A percentile compares a stretch with the other conserved stretches of the same genome.
Evolutionary conservation across 2,888 invertebrate species (phyloP).

Genomic region (Dione juno): DNA sequence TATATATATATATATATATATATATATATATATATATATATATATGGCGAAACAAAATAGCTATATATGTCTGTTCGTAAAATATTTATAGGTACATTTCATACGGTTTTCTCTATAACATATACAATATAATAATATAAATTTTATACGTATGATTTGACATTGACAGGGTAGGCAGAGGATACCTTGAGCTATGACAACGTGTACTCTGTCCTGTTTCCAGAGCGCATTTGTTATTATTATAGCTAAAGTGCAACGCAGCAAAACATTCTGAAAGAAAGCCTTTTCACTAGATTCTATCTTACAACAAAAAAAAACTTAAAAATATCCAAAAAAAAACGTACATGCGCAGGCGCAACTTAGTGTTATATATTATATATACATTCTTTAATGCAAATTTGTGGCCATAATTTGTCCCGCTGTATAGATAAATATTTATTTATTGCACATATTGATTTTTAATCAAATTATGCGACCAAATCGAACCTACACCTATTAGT

Average conservation of each 20-base stretch:
- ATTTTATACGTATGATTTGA: no score
- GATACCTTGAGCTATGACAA: no score
- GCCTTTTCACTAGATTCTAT: neutral
- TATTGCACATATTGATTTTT: slow-evolving; percentile 20
- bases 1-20: no score
- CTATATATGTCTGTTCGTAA: neutral
- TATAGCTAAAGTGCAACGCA: no score
- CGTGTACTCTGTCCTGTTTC: no score
- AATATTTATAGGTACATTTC: no score
- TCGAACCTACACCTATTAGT: slow-evolving; percentile 23
- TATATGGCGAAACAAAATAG: neutral
- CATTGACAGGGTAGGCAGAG: no score
- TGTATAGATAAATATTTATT: slow-evolving; percentile 32
- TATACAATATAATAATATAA: no score
- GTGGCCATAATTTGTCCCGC: slow-evolving; percentile 30
- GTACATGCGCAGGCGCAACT: neutral
- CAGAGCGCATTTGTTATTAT: neutral
- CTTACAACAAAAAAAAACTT: neutral
- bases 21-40: no score
- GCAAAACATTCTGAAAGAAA: neutral
- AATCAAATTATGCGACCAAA: slow-evolving; percentile 28
- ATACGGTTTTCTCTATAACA: neutral
- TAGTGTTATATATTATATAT: neutral
- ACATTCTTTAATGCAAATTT: slow-evolving; percentile 28
- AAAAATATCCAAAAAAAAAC: neutral